Evolutionary conservation across 1,140 invertebrate species (phyloP).

Genomic region (Mycetomoellerius zeteki): DNA sequence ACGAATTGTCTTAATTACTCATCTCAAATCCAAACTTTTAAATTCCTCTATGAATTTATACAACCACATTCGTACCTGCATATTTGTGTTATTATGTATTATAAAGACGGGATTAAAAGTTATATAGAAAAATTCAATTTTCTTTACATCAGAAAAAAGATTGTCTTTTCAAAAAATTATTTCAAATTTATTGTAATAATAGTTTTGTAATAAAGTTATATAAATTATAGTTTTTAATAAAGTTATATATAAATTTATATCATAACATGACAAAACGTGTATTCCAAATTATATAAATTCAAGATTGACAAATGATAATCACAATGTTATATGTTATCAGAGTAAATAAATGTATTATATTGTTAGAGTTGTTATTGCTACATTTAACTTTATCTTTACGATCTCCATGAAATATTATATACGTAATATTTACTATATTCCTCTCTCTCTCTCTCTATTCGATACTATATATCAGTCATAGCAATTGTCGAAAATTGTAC

Average conservation of each 20-base stretch:
- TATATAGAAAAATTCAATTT: not conserved
- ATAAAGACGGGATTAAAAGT: not conserved
- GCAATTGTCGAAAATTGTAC: not conserved
- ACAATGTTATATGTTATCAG: not conserved
- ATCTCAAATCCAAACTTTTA: not conserved
- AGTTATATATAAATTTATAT: conserved; percentile 20
- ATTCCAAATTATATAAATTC: not conserved
- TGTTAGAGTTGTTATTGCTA: not conserved
- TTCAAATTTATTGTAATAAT: not conserved
- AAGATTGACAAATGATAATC: not conserved
- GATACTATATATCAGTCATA: not conserved
- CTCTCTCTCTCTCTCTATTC: not conserved
- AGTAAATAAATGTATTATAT: not conserved
- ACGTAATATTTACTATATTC: not conserved
- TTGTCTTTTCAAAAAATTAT: not conserved
- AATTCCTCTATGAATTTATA: conserved; percentile 7
- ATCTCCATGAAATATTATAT: not conserved
- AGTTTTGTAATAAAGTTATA: not conserved
- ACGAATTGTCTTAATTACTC: conserved; percentile 49
- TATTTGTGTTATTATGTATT: not conserved
- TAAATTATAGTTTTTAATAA: not conserved
- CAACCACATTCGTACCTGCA: not conserved
- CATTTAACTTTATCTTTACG: not conserved
- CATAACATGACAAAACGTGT: not conserved
- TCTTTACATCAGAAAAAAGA: not conserved